Evolutionary conservation across 2,888 invertebrate species (phyloP).

Genomic region (Dynastes tityus): DNA sequence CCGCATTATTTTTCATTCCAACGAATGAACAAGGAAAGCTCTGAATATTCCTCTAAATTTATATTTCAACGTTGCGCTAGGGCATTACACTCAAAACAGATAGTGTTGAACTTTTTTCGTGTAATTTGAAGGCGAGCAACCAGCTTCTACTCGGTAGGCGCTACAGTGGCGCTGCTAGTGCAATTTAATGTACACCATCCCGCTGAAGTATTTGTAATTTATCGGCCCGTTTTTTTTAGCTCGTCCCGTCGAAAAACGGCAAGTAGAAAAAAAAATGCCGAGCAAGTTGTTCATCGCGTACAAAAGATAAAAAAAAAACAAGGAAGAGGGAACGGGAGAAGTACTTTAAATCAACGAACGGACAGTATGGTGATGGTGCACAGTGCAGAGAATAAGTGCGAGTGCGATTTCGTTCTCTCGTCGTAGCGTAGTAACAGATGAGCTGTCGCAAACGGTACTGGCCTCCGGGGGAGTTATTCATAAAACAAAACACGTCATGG

Average conservation of each 20-base stretch:
- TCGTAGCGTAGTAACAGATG: slow-evolving; percentile 58
- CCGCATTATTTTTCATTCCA: no score
- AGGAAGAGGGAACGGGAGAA: slow-evolving; percentile 10
- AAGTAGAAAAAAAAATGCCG: slow-evolving; percentile 7
- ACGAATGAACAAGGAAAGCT: no score
- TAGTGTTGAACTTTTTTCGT: slow-evolving; percentile 1
- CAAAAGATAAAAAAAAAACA: slow-evolving; percentile 32
- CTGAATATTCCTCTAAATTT: neutral
- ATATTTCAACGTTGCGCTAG: slow-evolving; percentile 1
- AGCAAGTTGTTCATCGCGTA: slow-evolving; percentile 37
- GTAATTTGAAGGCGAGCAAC: slow-evolving; percentile 25
- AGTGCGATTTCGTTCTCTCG: slow-evolving; percentile 51
- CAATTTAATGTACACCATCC: slow-evolving; percentile 35
- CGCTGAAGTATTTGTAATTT: slow-evolving; percentile 40
- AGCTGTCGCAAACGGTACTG: slow-evolving; percentile 60
- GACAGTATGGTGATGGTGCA: slow-evolving; percentile 45
- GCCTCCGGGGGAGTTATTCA: slow-evolving; percentile 62
- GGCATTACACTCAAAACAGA: slow-evolving; percentile 16
- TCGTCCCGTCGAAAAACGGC: slow-evolving; percentile 11
- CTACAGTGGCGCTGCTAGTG: neutral
- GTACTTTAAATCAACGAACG: slow-evolving; percentile 49
- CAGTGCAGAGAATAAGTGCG: slow-evolving; percentile 55
- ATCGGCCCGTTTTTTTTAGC: slow-evolving; percentile 42
- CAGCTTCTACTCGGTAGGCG: slow-evolving; percentile 6
- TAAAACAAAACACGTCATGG: slow-evolving; percentile 62